A percentile compares a stretch with the other conserved stretches of the same genome.
phyloP scores from a whole-genome alignment of 92 coral and sea anemone species.

The Diadumene lineata region DNA sequence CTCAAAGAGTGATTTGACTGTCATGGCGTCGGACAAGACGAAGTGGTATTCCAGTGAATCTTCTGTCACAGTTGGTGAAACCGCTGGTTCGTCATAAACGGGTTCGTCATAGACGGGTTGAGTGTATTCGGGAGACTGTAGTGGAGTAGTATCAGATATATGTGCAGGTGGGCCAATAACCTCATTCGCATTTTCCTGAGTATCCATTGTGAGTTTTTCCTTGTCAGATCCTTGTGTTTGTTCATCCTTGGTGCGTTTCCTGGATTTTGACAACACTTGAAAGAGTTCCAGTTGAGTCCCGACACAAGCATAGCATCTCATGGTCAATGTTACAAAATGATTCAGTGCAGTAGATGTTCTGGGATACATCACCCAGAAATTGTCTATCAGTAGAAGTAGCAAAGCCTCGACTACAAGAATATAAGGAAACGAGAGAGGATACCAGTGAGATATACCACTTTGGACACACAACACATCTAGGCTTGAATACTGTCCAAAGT shows the following conservation, averaged over 20 bases:
- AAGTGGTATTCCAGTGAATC: background rate
- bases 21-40: constrained; percentile 7
- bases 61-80: background rate
- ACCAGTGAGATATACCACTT: constrained; percentile 6
- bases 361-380: constrained; percentile 49
- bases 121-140: background rate
- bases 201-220: no score
- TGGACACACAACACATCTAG: constrained; percentile 38
- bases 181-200: background rate
- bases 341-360: constrained; percentile 28
- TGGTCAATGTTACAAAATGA: constrained; percentile 32
- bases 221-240: background rate
- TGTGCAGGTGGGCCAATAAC: background rate
- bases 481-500: constrained; percentile 21
- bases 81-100: background rate
- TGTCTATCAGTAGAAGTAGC: constrained; percentile 38
- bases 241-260: background rate
- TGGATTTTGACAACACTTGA: constrained; percentile 8
- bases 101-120: background rate
- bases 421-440: constrained; percentile 34
- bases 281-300: constrained; percentile 23
- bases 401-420: constrained; percentile 38
- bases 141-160: background rate
- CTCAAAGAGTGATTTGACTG: constrained; percentile 33
- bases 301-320: constrained; percentile 34